These are phyloP conservation scores for Tadarida brasiliensis DNA, from an alignment of 2,797 vertebrate genomes.

Conservation along the genomic window DNA sequence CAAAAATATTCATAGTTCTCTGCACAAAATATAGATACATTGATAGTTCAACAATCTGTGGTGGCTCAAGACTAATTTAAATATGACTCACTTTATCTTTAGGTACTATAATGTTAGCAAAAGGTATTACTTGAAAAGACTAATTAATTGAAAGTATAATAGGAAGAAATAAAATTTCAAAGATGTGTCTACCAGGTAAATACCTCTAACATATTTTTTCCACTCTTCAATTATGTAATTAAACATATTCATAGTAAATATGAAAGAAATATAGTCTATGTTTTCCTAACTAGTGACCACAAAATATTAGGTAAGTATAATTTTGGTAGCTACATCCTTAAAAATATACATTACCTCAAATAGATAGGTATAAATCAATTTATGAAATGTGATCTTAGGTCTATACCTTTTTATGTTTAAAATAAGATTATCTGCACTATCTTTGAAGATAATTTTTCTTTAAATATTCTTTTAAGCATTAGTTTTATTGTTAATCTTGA, in stretches of 20 bases:
- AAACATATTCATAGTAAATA: background rate
- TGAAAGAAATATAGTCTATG: background rate
- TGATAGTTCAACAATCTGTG: background rate
- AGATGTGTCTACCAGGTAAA: background rate
- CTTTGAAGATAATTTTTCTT: background rate
- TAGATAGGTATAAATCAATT: background rate
- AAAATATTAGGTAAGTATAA: background rate
- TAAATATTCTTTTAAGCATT: conserved; percentile 10
- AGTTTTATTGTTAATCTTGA: background rate
- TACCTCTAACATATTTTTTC: background rate
- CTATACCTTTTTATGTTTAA: background rate
- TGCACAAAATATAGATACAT: background rate
- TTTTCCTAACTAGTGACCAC: background rate
- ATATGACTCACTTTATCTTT: background rate
- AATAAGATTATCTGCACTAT: background rate
- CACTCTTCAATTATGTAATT: background rate
- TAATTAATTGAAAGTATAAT: background rate
- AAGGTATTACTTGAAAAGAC: background rate
- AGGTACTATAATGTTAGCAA: background rate
- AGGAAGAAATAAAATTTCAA: background rate
- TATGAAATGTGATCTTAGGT: background rate
- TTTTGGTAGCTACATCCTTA: background rate
- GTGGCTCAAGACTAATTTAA: background rate
- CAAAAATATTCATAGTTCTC: background rate
- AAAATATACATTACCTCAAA: background rate